Conservation (phyloP, 2,113 vertebrate genomes). For the Onychostoma macrolepis region DNA sequence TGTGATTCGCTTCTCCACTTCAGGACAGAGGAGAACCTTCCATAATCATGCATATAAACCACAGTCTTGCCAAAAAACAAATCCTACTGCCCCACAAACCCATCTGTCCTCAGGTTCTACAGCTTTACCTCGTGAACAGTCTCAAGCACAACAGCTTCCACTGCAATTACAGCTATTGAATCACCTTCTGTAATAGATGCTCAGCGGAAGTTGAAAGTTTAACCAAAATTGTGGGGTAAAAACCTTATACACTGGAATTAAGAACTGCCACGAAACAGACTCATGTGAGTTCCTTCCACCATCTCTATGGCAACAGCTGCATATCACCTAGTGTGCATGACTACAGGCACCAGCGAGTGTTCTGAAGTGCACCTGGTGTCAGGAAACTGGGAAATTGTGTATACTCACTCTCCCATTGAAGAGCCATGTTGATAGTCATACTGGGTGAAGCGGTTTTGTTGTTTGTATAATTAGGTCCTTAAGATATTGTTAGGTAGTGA, state of each 20-base stretch:
- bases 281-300: constrained; percentile 32
- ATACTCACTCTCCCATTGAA: constrained; percentile 35
- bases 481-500: constrained; percentile 48
- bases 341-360: constrained; percentile 31
- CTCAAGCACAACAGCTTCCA: constrained; percentile 29
- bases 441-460: constrained; percentile 28
- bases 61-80: constrained; percentile 44
- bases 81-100: constrained; percentile 38
- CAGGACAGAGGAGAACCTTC: background rate
- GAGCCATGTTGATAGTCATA: constrained; percentile 50
- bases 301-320: constrained; percentile 59
- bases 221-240: constrained; percentile 55
- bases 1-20: background rate
- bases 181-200: constrained; percentile 1
- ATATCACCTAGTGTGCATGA: constrained; percentile 47
- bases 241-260: constrained; percentile 58
- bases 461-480: constrained; percentile 46
- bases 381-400: constrained; percentile 38
- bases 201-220: constrained; percentile 25
- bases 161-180: constrained; percentile 41
- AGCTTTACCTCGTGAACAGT: constrained; percentile 49
- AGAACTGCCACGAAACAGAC: constrained; percentile 49
- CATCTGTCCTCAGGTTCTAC: constrained; percentile 44
- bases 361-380: constrained; percentile 27
- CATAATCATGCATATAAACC: background rate